Evolutionary conservation across 2,888 invertebrate species (phyloP), one percentile per base, ranked within the genome.

Genomic region (Sepioteuthis lessoniana): DNA sequence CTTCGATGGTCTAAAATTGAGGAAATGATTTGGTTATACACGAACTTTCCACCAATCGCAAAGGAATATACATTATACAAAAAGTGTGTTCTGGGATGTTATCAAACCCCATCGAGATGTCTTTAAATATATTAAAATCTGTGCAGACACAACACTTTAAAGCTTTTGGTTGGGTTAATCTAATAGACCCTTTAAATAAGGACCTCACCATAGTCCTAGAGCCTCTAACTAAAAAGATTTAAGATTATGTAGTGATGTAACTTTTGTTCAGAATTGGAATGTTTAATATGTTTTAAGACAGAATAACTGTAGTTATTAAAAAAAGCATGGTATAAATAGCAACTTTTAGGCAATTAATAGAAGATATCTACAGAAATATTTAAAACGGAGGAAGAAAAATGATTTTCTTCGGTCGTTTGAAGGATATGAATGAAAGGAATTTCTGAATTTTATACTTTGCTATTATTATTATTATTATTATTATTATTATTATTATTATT

Each of bases 1-100:
- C 16, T 76, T 76, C 76, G n/a, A n/a, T n/a, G 55, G 55, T 55
- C 25, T 47, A 16, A 13, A 19, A n/a, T n/a, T 8, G n/a, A 76
- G n/a, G 76, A 76, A 76, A 76, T n/a, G 76, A 76, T 76, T 76
- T 76, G n/a, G 76, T 76, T 76, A 76, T 76, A 76, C 76, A 76
- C 76, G 76, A 35, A n/a, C 76, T 76, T 76, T 76, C n/a, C 35
- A n/a, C n/a, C n/a, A 76, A 76, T 76, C 76, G 76, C n/a, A 76
- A 76, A 76, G 76, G 76, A 35, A 35, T 76, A 76, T n/a, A 76
- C 10, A 76, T 76, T 76, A 76, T 76, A n/a, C 76, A 76, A 76
- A 31, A 76, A 76, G 76, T 35, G 76, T 76, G 76, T 76, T n/a
- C 16, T n/a, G n/a, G 76, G 76, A n/a, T 76, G n/a, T 76, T 76